phyloP scores from a whole-genome alignment of 2,888 invertebrate genomes.

The Orgyia antiqua region DNA sequence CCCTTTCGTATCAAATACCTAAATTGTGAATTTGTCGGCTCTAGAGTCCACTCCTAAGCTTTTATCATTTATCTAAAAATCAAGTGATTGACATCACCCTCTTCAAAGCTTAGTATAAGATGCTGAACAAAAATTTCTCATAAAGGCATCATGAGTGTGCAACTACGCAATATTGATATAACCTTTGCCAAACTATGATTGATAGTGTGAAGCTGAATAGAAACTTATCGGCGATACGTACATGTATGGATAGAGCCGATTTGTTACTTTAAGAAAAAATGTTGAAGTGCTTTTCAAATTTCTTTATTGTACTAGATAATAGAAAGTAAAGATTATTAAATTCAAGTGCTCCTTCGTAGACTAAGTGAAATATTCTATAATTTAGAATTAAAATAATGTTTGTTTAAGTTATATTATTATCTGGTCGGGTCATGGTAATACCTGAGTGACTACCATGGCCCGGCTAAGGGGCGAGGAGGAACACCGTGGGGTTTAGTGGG shows the following conservation, averaged over 20 bases:
- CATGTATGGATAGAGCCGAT: constrained; percentile 47
- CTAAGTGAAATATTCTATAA: too few species aligned
- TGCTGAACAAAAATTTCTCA: constrained; percentile 41
- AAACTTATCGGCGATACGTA: constrained; percentile 53
- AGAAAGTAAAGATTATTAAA: constrained; percentile 11
- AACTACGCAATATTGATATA: constrained; percentile 65
- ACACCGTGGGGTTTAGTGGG: too few species aligned
- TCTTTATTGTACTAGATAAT: constrained; percentile 18
- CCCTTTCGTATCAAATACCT: too few species aligned
- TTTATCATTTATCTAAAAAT: constrained; percentile 16
- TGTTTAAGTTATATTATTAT: too few species aligned
- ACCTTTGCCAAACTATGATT: constrained; percentile 68
- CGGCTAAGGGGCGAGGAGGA: too few species aligned
- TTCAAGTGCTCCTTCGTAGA: constrained; percentile 7
- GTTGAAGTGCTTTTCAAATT: constrained; percentile 18
- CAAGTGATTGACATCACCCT: constrained; percentile 44
- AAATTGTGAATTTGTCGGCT: too few species aligned
- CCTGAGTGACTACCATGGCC: too few species aligned
- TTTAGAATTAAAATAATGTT: too few species aligned
- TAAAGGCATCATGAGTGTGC: constrained; percentile 61
- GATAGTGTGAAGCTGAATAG: constrained; percentile 63
- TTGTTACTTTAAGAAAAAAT: constrained; percentile 55
- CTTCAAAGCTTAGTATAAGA: constrained; percentile 32
- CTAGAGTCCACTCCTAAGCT: constrained; percentile 3
- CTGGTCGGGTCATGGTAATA: too few species aligned